Conservation (phyloP, 2,888 invertebrate species). For the Seladonia tumulorum region DNA sequence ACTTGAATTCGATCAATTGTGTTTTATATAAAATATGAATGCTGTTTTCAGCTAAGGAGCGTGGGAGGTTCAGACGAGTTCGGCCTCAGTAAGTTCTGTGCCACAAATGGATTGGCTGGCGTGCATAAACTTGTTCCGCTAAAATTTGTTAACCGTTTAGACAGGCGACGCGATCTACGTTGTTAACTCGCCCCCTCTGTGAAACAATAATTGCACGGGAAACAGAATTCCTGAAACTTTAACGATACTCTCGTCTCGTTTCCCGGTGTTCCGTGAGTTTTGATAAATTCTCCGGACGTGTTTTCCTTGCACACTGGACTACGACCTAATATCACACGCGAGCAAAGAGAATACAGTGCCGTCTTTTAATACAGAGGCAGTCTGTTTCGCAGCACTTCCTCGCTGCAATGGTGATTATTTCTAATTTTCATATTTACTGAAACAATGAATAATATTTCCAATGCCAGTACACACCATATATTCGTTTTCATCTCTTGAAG, state of each 20-base stretch:
- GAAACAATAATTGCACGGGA: slow-evolving; percentile 32
- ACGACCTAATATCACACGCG: neutral
- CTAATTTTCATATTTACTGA: neutral
- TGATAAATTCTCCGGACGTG: slow-evolving; percentile 22
- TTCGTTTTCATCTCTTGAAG: neutral
- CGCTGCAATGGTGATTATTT: neutral
- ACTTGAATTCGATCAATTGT: too few relatives aligned
- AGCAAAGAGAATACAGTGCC: neutral
- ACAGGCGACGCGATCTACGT: neutral
- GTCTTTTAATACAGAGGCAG: slow-evolving; percentile 2
- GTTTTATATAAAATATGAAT: too few relatives aligned
- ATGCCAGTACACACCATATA: neutral
- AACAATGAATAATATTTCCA: neutral
- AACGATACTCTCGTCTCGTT: slow-evolving; percentile 12
- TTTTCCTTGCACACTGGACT: neutral
- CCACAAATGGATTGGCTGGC: neutral
- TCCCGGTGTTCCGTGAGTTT: slow-evolving; percentile 13
- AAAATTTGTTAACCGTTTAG: neutral
- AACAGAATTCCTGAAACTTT: slow-evolving; percentile 31
- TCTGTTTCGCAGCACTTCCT: neutral
- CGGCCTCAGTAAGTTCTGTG: neutral
- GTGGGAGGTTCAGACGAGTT: too few relatives aligned
- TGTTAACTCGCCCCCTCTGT: neutral
- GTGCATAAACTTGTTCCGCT: neutral
- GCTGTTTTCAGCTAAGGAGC: too few relatives aligned